Percentiles rank a stretch among this genome's conserved stretches.
Evolutionary conservation across 2,113 vertebrate genomes (phyloP).

Genomic region (Gadus macrocephalus): DNA sequence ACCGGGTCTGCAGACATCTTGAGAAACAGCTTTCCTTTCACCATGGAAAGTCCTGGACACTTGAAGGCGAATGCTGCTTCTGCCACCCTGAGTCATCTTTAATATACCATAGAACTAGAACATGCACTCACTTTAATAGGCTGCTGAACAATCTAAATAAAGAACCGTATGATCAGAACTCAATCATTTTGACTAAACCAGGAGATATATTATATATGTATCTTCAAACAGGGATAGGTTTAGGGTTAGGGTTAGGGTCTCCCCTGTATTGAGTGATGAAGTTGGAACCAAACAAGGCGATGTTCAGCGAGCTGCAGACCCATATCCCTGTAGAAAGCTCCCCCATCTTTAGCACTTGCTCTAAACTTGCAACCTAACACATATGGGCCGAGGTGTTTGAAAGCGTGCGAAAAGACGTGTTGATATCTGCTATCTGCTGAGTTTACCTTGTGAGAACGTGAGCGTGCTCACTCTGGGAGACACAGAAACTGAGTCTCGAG

Average conservation of each 20-base stretch:
- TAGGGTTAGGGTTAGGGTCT: too few species aligned
- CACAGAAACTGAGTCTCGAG: background rate
- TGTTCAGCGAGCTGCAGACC: too few species aligned
- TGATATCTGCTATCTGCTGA: conserved; percentile 14
- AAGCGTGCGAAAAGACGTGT: conserved; percentile 10
- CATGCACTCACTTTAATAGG: too few species aligned
- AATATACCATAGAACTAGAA: background rate
- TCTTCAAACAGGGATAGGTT: too few species aligned
- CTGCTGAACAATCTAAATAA: too few species aligned
- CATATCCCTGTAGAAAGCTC: too few species aligned
- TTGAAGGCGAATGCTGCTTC: conserved; percentile 22
- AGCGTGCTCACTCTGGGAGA: conserved; percentile 9
- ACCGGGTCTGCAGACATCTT: conserved; percentile 23
- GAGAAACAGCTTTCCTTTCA: conserved; percentile 44
- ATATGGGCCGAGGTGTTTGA: conserved; percentile 24
- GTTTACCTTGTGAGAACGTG: conserved; percentile 14
- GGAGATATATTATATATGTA: too few species aligned
- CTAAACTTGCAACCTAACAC: background rate
- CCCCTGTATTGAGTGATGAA: too few species aligned
- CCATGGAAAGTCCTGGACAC: conserved; percentile 37
- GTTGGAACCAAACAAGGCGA: too few species aligned
- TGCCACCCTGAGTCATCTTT: conserved; percentile 15
- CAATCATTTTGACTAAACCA: too few species aligned
- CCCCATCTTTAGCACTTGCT: too few species aligned
- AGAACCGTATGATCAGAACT: too few species aligned